Conservation (phyloP, 2,888 invertebrate species). For the Drosophila neonasuta region DNA sequence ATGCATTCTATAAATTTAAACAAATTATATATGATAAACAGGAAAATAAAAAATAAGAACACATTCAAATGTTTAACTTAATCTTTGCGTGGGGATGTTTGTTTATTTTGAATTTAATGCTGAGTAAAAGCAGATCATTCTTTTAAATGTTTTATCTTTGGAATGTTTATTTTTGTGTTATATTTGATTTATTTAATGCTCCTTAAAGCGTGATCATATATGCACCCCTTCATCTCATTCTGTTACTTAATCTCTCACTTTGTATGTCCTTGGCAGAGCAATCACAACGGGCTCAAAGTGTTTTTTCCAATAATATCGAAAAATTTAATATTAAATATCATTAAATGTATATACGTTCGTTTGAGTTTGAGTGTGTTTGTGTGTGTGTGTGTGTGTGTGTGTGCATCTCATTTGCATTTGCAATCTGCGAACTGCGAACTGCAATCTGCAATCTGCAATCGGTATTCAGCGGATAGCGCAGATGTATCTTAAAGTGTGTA, state of each 20-base stretch:
- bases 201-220: neutral
- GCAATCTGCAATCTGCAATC: conserved; percentile 11
- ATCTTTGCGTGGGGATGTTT: no score
- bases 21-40: no score
- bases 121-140: no score
- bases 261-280: neutral
- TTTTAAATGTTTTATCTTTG: no score
- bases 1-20: no score
- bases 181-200: neutral
- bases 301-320: conserved; percentile 7
- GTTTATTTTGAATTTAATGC: no score
- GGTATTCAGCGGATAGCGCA: conserved; percentile 13
- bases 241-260: neutral
- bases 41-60: no score
- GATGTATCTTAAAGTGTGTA: conserved; percentile 59
- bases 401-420: conserved; percentile 31
- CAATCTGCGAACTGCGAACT: conserved; percentile 4
- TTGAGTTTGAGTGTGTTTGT: no score
- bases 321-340: conserved; percentile 38
- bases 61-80: no score
- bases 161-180: neutral
- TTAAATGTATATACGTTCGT: neutral
- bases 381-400: neutral
- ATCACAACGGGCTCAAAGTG: conserved; percentile 6
- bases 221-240: neutral